Evolutionary conservation across 1,140 invertebrate genomes (phyloP), one percentile per base, ranked within the genome.

Genomic region (Pseudomyrmex cubaensis): DNA sequence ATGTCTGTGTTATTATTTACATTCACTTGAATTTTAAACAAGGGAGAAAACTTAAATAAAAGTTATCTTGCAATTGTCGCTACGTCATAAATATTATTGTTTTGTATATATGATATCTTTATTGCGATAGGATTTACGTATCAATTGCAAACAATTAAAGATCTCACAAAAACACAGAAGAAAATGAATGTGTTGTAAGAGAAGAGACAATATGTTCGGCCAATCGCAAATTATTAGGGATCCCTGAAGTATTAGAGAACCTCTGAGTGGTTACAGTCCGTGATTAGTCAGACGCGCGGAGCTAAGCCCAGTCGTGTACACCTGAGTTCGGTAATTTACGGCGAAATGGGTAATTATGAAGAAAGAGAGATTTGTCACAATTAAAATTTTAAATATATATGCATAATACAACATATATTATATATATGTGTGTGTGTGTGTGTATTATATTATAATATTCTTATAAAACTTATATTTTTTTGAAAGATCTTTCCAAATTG

Each of bases 181-280:
- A 75, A 25, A 3, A 44, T 9, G 76, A 59, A 54, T 48, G 22
- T 70, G 48, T 17, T 20, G 7, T 59, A 78, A 77, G 20, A 52
- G 20, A 78, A 70, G 20, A 54, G 54, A 48, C 76, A 20, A 67
- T 46, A 69, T 35, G 17, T 78, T 78, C 44, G 64, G 15, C 54
- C 66, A 20, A 44, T 84, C 66, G 61, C 82, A 59, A 61, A 74
- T 77, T 86, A 84, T 56, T 54, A 50, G 46, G 82, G 66, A 63
- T 48, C 73, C 48, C 44, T 61, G 57, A 75, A 82, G 70, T 82
- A 75, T 82, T 82, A 63, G 69, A 86, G 50, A 69, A 74, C 83
- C 59, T 84, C 75, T 44, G n/a, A 86, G 69, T 85, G 75, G 83
- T 85, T 46, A 52, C 54, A 86, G 83, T 82, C 83, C 52, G 69